Evolutionary conservation across 2,888 invertebrate genomes (phyloP), one percentile per base, ranked within the genome.

Genomic region (Eutolmus rufibarbis): DNA sequence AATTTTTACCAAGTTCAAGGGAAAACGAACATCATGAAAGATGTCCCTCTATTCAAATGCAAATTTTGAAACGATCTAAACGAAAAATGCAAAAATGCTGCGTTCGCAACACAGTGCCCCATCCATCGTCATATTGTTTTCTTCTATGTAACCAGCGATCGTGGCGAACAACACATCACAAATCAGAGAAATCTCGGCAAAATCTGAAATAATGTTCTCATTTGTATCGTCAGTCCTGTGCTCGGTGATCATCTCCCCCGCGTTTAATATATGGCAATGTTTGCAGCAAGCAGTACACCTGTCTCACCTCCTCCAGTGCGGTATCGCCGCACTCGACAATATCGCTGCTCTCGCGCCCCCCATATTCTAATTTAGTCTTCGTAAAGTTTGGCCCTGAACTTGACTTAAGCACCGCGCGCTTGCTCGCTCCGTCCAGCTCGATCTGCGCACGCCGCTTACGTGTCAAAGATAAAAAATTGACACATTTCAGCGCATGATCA

Each of bases 391-490:
- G 56, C 82, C 82, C 82, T 82, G 82, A 82, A 82, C 82, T 82
- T 82, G 82, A 82, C 82, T 82, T 82, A 82, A 79, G 16, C 57
- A 82, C 56, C 14, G 81, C 81, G 51, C 51, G 51, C 78, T 78
- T 78, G 28, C 81, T 81, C 14, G 51, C 31, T 34, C 74, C 16
- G 9, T 79, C 43, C 16, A 46, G 31, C 56, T 81, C 43, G 23
- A 31, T 56, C 16, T 51, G 82, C 81, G 51, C 66, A 66, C 34
- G 82, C 66, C 57, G 82, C 57, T 57, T 57, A 82, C 34, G 51
- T 66, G 82, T 82, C 51, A 82, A 82, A 82, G 82, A 82, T 82
- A 66, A 82, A 82, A 82, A 82, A 82, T 57, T 82, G 57, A 82
- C 82, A 82, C 82, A 82, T 82, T 82, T 82, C 82, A 82, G 28